Conservation (phyloP, 1,140 invertebrate species). For the Drosophila grimshawi region DNA sequence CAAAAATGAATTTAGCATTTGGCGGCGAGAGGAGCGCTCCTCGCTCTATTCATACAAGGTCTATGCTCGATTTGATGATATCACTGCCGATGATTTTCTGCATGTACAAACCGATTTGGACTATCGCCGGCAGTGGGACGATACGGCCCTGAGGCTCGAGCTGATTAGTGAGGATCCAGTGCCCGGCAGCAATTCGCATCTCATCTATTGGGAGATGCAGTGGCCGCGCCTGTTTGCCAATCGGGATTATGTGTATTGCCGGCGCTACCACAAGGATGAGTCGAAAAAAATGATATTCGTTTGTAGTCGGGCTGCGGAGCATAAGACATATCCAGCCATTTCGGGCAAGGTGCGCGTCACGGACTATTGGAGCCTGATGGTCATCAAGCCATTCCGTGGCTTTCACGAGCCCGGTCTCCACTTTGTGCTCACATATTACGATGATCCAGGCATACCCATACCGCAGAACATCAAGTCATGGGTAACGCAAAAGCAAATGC, state of each 20-base stretch:
- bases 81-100: constrained; percentile 91
- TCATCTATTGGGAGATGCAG: constrained; percentile 94
- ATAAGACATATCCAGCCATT: constrained; percentile 78
- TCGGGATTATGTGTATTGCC: constrained; percentile 93
- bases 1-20: constrained; percentile 91
- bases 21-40: constrained; percentile 89
- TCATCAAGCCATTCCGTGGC: constrained; percentile 88
- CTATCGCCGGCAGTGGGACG: constrained; percentile 92
- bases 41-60: constrained; percentile 93
- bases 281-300: constrained; percentile 85
- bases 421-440: constrained; percentile 94
- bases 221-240: constrained; percentile 95
- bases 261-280: constrained; percentile 88
- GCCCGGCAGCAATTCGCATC: constrained; percentile 87
- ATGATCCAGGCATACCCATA: constrained; percentile 92
- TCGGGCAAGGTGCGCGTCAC: constrained; percentile 87
- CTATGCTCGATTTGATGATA: constrained; percentile 92
- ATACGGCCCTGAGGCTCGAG: constrained; percentile 89
- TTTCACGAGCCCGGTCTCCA: constrained; percentile 86
- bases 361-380: constrained; percentile 94
- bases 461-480: constrained; percentile 88
- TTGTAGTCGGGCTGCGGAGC: constrained; percentile 84
- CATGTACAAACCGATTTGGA: constrained; percentile 92
- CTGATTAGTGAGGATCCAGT: constrained; percentile 88
- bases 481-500: constrained; percentile 86